phyloP scores from a whole-genome alignment of 2,888 invertebrate species.

The Isoperla grammatica region DNA sequence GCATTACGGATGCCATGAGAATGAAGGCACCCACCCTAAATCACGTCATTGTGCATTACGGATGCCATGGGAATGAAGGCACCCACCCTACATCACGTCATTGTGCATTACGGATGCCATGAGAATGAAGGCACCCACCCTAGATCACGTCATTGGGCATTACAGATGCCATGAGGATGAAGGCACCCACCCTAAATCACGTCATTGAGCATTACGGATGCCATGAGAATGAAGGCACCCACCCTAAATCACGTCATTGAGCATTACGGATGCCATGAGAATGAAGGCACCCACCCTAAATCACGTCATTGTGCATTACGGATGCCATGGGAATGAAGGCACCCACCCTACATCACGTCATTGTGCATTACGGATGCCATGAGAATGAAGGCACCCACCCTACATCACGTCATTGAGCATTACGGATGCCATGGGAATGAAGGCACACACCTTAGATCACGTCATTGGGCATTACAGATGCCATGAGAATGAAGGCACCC shows the following conservation, averaged over 20 bases:
- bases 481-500: conserved; percentile 12
- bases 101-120: no score
- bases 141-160: conserved; percentile 33
- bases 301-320: not conserved
- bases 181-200: not conserved
- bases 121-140: conserved; percentile 11
- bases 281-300: not conserved
- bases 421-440: not conserved
- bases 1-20: no score
- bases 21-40: conserved; percentile 20
- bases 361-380: conserved; percentile 33
- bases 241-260: conserved; percentile 33
- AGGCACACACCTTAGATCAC: conserved; percentile 30
- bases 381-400: not conserved
- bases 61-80: conserved; percentile 26
- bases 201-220: no score
- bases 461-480: conserved; percentile 33
- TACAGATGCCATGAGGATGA: conserved; percentile 30
- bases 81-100: not conserved
- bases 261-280: conserved; percentile 31
- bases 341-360: conserved; percentile 32
- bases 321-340: not conserved
- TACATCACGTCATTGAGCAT: not conserved
- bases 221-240: not conserved
- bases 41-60: conserved; percentile 34